Evolutionary conservation across 2,888 invertebrate genomes (phyloP), one percentile per base, ranked within the genome.

Genomic region (Byasa hedistus): DNA sequence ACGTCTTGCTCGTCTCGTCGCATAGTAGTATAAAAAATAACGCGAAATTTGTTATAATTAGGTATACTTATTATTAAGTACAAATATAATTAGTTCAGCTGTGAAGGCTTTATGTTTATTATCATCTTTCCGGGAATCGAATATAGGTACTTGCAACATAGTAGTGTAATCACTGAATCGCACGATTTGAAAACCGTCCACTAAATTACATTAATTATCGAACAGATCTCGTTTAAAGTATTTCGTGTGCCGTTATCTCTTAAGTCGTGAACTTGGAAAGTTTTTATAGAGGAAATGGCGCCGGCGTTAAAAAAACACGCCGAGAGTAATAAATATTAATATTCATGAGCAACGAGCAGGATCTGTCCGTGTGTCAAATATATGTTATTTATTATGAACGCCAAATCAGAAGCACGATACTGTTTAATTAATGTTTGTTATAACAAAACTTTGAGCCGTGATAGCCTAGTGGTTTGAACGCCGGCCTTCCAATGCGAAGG

Each of bases 231-330:
- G 27, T 32, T 64, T 55, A 17, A 64, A 64, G 54, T 27, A 44
- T 52, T 54, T 52, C 19, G 12, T 22, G 7, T 58, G 55, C 60
- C 32, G 65, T 60, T 60, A 60, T 48, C 44, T 60, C 19, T 22
- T 48, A 48, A 55, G 39, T 39, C 32, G 24, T 44, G 24, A 59
- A 39, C 64, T 64, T 52, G 64, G 52, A 22, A 27, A 22, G 59
- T 56, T 65, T 48, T 65, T 65, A 65, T 56, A 60, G 60, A 65
- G 65, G 65, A 60, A 65, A 65, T 23, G 65, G 48, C 60, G 60
- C 59, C 59, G 59, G 60, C 56, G 23, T 48, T 65, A 23, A 48
- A 65, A 59, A 48, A 48, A 48, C 54, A 55, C 27, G 32, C 59
- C 48, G 21, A 44, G 27, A 60, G 24, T 21, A 27, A 48, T 65